Evolutionary conservation across 2,797 vertebrate species (phyloP).

Genomic region (Epinephelus coioides): DNA sequence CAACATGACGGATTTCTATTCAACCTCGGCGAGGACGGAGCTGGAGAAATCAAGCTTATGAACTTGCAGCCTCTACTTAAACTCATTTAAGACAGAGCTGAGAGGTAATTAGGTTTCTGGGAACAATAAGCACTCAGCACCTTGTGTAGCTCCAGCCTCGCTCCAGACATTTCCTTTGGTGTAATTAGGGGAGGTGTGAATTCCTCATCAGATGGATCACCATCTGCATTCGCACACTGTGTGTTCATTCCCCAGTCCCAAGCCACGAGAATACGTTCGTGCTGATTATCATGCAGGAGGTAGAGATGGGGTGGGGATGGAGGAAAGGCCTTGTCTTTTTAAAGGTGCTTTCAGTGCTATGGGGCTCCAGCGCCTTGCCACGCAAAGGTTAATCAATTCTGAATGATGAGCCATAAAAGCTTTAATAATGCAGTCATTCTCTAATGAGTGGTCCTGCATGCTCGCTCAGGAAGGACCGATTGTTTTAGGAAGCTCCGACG

Average conservation of each 20-base stretch:
- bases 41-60: constrained; percentile 68
- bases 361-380: constrained; percentile 43
- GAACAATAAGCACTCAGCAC: constrained; percentile 81
- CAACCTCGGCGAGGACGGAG: constrained; percentile 35
- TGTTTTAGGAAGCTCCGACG: constrained; percentile 76
- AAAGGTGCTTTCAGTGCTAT: constrained; percentile 47
- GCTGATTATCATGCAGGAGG: constrained; percentile 74
- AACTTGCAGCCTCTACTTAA: constrained; percentile 77
- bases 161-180: constrained; percentile 75
- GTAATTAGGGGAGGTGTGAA: constrained; percentile 82
- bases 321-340: constrained; percentile 50
- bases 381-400: constrained; percentile 81
- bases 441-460: constrained; percentile 78
- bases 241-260: constrained; percentile 49
- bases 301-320: constrained; percentile 26
- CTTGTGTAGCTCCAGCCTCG: constrained; percentile 61
- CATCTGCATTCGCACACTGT: constrained; percentile 75
- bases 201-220: constrained; percentile 82
- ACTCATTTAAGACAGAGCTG: constrained; percentile 77
- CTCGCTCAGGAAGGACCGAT: constrained; percentile 65
- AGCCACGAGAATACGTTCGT: constrained; percentile 34
- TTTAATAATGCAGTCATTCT: constrained; percentile 78
- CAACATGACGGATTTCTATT: constrained; percentile 49
- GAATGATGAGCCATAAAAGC: constrained; percentile 76
- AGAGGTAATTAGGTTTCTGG: constrained; percentile 84